Evolutionary conservation across 2,113 vertebrate species (phyloP).

Genomic region (Lasiurus borealis): DNA sequence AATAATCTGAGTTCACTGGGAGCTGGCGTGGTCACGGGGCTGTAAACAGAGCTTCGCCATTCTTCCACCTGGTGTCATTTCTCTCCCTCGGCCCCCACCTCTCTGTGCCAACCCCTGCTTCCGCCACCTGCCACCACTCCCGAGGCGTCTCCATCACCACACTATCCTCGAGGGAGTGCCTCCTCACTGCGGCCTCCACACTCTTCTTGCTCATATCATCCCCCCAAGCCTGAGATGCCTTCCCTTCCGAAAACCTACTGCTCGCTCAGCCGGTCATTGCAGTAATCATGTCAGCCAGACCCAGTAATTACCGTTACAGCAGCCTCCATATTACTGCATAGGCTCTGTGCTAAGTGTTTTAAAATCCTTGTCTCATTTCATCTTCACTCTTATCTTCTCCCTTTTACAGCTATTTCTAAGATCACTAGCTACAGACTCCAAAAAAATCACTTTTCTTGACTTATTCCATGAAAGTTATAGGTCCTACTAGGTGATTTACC

Average conservation of each 20-base stretch:
- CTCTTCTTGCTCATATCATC: neutral
- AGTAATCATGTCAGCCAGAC: neutral
- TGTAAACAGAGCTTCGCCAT: neutral
- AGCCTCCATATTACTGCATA: neutral
- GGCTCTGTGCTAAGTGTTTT: neutral
- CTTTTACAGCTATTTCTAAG: neutral
- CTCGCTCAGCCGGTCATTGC: neutral
- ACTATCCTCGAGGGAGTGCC: too few relatives aligned
- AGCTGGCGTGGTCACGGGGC: neutral
- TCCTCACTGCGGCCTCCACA: too few relatives aligned
- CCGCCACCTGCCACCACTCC: neutral
- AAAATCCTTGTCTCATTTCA: neutral
- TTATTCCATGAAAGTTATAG: neutral
- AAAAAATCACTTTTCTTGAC: neutral
- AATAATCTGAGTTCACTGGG: neutral
- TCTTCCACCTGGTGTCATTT: neutral
- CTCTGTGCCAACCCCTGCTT: accelerated
- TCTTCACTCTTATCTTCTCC: neutral
- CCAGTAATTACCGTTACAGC: neutral
- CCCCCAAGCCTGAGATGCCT: neutral
- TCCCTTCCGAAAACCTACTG: neutral
- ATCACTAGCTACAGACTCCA: neutral
- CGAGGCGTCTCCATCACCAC: neutral
- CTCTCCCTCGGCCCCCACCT: neutral
- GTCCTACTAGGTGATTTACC: neutral